Percentiles rank a stretch among this genome's conserved stretches.
Evolutionary conservation across 2,888 invertebrate species (phyloP).

Genomic region (Heteromyza rotundicornis): DNA sequence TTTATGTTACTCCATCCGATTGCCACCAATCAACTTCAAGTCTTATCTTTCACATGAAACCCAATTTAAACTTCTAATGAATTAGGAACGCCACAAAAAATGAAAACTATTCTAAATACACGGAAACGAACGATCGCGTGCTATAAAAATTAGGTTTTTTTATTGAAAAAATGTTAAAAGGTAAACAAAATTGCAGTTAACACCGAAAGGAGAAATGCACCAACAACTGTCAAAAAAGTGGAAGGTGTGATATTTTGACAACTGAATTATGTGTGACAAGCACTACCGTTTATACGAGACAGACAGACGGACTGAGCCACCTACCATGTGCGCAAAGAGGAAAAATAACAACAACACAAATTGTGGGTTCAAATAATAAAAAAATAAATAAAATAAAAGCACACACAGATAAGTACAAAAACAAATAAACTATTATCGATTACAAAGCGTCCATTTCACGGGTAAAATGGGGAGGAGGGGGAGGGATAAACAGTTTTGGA

Average conservation of each 20-base stretch:
- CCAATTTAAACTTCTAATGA: too few relatives aligned
- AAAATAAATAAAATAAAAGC: neutral
- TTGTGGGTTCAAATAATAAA: neutral
- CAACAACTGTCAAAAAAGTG: slow-evolving; percentile 5
- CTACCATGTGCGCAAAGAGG: slow-evolving; percentile 5
- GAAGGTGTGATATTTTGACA: slow-evolving; percentile 15
- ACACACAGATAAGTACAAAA: neutral
- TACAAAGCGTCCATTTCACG: too few relatives aligned
- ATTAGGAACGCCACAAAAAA: too few relatives aligned
- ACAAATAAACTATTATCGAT: neutral
- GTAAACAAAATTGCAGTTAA: neutral
- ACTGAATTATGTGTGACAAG: slow-evolving; percentile 2
- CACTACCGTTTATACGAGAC: neutral
- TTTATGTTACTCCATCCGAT: too few relatives aligned
- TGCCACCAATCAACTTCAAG: too few relatives aligned
- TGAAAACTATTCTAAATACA: too few relatives aligned
- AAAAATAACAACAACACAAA: neutral
- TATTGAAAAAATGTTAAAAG: too few relatives aligned
- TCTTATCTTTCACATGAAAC: too few relatives aligned
- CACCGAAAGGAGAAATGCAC: neutral
- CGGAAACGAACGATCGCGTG: too few relatives aligned
- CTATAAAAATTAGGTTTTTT: too few relatives aligned
- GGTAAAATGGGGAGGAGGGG: too few relatives aligned
- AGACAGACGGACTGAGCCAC: neutral
- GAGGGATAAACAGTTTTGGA: too few relatives aligned